phyloP scores from a whole-genome alignment of 2,888 invertebrate species.

The Prosapia bicincta region DNA sequence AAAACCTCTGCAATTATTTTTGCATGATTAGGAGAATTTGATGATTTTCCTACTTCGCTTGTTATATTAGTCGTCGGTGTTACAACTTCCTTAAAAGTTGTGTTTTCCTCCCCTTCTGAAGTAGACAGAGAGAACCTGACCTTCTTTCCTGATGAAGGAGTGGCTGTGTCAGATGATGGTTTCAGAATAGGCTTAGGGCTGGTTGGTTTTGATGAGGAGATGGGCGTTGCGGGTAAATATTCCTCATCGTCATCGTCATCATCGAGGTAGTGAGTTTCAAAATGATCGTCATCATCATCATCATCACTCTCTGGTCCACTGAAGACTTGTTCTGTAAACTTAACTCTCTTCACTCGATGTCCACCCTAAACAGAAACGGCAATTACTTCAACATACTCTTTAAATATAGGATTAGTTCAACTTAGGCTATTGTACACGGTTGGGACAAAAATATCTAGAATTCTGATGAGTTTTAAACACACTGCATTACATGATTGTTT shows the following conservation, averaged over 20 bases:
- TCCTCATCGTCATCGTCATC: slow-evolving; percentile 46
- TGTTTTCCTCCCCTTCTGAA: slow-evolving; percentile 57
- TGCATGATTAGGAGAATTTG: slow-evolving; percentile 61
- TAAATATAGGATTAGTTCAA: too few relatives aligned
- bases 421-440: too few relatives aligned
- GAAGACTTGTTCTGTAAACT: slow-evolving; percentile 24
- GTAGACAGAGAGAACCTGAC: slow-evolving; percentile 53
- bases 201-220: background rate
- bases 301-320: slow-evolving; percentile 43
- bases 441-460: too few relatives aligned
- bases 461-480: too few relatives aligned
- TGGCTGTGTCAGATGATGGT: slow-evolving; percentile 37
- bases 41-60: slow-evolving; percentile 32
- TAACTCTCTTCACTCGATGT: background rate
- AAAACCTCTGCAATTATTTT: slow-evolving; percentile 78
- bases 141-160: slow-evolving; percentile 45
- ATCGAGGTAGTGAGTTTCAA: slow-evolving; percentile 44
- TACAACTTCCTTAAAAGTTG: slow-evolving; percentile 40
- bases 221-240: slow-evolving; percentile 28
- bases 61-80: background rate
- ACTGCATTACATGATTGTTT: too few relatives aligned
- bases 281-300: slow-evolving; percentile 44
- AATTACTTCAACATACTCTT: too few relatives aligned
- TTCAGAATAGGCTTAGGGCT: slow-evolving; percentile 44
- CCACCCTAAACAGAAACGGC: background rate